Evolutionary conservation across 2,888 invertebrate genomes (phyloP).

Genomic region (Neoitamus cyanurus): DNA sequence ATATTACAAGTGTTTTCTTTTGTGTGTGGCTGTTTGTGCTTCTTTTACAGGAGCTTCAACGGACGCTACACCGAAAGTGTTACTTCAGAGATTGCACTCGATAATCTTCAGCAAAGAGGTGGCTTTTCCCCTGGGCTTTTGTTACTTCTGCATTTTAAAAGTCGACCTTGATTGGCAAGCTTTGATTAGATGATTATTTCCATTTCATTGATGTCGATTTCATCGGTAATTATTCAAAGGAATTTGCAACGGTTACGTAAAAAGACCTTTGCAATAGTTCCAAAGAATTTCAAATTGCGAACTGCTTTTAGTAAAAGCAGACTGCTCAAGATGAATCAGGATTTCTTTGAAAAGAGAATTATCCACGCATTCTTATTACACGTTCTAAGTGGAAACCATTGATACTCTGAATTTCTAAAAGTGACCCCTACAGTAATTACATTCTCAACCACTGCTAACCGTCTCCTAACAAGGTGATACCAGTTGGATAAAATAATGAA

Average conservation of each 20-base stretch:
- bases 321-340: background rate
- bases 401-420: background rate
- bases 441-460: background rate
- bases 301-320: background rate
- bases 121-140: background rate
- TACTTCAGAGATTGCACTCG: background rate
- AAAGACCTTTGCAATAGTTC: slow-evolving; percentile 4
- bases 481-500: too few species aligned
- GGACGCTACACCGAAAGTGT: background rate
- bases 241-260: slow-evolving; percentile 19
- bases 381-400: background rate
- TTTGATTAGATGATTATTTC: slow-evolving; percentile 23
- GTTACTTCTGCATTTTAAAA: background rate
- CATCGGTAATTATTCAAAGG: slow-evolving; percentile 28
- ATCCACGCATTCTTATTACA: background rate
- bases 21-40: background rate
- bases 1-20: background rate
- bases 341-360: background rate
- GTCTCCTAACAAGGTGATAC: too few species aligned
- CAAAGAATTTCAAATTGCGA: slow-evolving; percentile 21
- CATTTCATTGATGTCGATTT: slow-evolving; percentile 22
- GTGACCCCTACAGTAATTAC: background rate
- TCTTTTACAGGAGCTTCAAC: background rate
- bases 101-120: background rate
- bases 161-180: slow-evolving; percentile 28